These are phyloP conservation scores for Syritta pipiens DNA, from an alignment of 2,888 invertebrate genomes.

Conservation along the genomic window DNA sequence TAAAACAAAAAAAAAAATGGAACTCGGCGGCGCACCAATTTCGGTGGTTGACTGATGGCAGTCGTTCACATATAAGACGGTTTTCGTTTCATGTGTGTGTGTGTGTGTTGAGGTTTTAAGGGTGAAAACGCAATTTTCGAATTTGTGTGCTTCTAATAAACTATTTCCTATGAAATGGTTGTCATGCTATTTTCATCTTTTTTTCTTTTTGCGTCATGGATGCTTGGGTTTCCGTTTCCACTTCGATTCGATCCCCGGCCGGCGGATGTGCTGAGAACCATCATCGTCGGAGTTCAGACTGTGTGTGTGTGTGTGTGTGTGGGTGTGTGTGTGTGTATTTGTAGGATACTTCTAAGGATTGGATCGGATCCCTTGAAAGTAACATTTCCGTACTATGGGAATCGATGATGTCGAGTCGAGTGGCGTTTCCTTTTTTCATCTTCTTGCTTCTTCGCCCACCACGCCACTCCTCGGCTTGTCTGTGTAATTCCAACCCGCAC, in stretches of 20 bases:
- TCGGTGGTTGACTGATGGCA: constrained; percentile 25
- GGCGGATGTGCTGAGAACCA: neutral
- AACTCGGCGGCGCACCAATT: constrained; percentile 15
- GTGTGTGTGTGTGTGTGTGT: neutral
- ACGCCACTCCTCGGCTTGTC: neutral
- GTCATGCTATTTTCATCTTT: constrained; percentile 34
- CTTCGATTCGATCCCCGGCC: neutral
- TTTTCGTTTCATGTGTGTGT: too few species aligned
- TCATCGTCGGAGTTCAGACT: neutral
- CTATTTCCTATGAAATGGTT: constrained; percentile 40
- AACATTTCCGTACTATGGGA: constrained; percentile 47
- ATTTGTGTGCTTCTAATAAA: constrained; percentile 22
- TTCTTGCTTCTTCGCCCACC: neutral
- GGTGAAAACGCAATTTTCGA: neutral
- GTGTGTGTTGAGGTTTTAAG: too few species aligned
- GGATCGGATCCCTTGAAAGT: constrained; percentile 36
- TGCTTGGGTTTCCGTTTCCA: constrained; percentile 28
- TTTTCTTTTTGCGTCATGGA: constrained; percentile 13
- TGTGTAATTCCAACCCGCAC: constrained; percentile 21
- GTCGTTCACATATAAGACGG: neutral
- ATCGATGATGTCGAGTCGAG: constrained; percentile 24
- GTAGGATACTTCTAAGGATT: constrained; percentile 17
- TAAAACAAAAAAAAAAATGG: too few species aligned
- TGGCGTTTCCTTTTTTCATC: neutral
- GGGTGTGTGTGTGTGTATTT: neutral